Conservation (phyloP, 2,113 vertebrate species). For the Cervus canadensis region DNA sequence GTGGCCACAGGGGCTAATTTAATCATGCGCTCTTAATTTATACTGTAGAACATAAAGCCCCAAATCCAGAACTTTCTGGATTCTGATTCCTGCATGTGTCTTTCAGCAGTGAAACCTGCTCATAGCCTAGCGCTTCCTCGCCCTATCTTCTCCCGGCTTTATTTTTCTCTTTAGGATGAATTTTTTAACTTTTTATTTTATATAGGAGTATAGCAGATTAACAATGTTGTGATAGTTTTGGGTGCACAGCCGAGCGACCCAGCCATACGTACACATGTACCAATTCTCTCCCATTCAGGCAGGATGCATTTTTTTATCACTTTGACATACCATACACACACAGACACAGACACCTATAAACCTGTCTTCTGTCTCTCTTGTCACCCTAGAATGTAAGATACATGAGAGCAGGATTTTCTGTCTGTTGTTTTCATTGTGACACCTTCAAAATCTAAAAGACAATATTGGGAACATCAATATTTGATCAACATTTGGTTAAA, state of each 20-base stretch:
- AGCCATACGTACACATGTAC: neutral
- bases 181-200: neutral
- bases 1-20: neutral
- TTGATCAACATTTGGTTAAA: neutral
- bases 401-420: neutral
- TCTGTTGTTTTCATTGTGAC: neutral
- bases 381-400: neutral
- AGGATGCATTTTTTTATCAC: neutral
- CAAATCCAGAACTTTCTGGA: neutral
- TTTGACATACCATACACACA: neutral
- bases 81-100: neutral
- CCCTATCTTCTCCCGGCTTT: neutral
- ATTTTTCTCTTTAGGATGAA: neutral
- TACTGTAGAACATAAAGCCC: neutral
- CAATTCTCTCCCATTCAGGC: neutral
- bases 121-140: neutral
- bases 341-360: neutral
- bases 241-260: neutral
- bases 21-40: neutral
- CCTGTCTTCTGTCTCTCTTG: neutral
- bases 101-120: neutral
- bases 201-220: neutral
- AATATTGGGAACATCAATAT: neutral
- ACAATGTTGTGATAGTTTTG: fast-evolving
- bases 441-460: neutral